Evolutionary conservation across 2,888 invertebrate species (phyloP).

Genomic region (Caenorhabditis angaria): DNA sequence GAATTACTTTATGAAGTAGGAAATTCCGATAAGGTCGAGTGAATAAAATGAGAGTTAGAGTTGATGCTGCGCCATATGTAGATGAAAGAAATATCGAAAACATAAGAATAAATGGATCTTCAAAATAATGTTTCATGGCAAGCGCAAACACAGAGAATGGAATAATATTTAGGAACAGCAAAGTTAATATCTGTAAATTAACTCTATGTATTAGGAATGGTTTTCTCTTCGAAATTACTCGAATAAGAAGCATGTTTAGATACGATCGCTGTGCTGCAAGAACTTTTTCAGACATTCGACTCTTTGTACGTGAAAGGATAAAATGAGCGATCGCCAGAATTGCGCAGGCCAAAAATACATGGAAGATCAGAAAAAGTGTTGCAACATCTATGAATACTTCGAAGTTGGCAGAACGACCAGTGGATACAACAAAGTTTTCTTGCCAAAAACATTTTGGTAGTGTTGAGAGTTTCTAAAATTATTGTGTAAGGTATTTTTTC

Average conservation of each 20-base stretch:
- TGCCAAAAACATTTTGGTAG: not conserved
- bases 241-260: not conserved
- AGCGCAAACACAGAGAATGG: not conserved
- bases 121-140: not conserved
- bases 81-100: not conserved
- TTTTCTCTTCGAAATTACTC: not conserved
- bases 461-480: not conserved
- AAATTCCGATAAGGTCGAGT: not conserved
- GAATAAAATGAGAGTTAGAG: not conserved
- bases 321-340: not conserved
- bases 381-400: not conserved
- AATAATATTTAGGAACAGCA: not conserved
- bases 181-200: not conserved
- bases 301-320: not conserved
- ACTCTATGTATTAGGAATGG: not conserved
- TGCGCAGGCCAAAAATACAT: not conserved
- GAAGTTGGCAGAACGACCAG: not conserved
- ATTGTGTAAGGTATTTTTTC: too few species aligned
- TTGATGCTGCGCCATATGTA: not conserved
- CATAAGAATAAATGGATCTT: not conserved
- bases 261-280: not conserved
- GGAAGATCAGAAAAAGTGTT: not conserved
- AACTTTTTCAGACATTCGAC: not conserved
- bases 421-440: not conserved
- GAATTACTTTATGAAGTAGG: too few species aligned